Conservation (phyloP, 2,797 vertebrate genomes). For the Eupleurogrammus muticus region DNA sequence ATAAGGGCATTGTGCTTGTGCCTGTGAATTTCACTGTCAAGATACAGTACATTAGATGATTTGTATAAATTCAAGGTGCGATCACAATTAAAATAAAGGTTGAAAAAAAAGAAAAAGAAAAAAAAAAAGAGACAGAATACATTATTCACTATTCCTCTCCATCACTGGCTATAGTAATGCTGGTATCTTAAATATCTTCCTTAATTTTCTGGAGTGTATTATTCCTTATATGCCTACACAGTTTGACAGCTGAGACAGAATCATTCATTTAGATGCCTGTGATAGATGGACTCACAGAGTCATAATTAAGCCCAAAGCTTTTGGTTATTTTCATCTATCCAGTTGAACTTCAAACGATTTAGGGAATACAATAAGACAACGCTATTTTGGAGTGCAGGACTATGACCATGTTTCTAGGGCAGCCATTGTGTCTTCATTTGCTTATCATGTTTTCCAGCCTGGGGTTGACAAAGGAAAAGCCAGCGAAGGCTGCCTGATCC, state of each 20-base stretch:
- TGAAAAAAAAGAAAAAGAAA: slow-evolving; percentile 12
- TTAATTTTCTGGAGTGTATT: slow-evolving; percentile 52
- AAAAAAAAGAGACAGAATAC: slow-evolving; percentile 39
- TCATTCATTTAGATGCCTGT: slow-evolving; percentile 19
- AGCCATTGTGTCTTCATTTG: slow-evolving; percentile 78
- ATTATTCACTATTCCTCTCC: slow-evolving; percentile 25
- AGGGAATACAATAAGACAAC: slow-evolving; percentile 14
- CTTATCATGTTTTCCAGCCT: slow-evolving; percentile 88
- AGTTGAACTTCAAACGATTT: slow-evolving; percentile 31
- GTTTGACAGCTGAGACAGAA: slow-evolving; percentile 22
- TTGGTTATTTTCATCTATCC: slow-evolving; percentile 22
- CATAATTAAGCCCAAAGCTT: slow-evolving; percentile 14
- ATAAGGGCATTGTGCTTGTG: slow-evolving; percentile 23
- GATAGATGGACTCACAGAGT: slow-evolving; percentile 20
- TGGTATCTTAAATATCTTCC: slow-evolving; percentile 53
- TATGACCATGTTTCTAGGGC: background rate
- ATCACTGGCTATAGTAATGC: slow-evolving; percentile 55
- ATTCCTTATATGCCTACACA: slow-evolving; percentile 39
- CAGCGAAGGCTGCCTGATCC: slow-evolving; percentile 91
- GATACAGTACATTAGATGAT: slow-evolving; percentile 63
- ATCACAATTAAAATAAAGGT: slow-evolving; percentile 51
- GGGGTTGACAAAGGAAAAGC: slow-evolving; percentile 97
- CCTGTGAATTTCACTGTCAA: slow-evolving; percentile 46
- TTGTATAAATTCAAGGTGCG: slow-evolving; percentile 53
- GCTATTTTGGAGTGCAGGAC: slow-evolving; percentile 5